Percentiles rank a stretch among this genome's conserved stretches.
Conservation (phyloP, 2,888 invertebrate genomes). For the Sarcophaga subvicina region DNA sequence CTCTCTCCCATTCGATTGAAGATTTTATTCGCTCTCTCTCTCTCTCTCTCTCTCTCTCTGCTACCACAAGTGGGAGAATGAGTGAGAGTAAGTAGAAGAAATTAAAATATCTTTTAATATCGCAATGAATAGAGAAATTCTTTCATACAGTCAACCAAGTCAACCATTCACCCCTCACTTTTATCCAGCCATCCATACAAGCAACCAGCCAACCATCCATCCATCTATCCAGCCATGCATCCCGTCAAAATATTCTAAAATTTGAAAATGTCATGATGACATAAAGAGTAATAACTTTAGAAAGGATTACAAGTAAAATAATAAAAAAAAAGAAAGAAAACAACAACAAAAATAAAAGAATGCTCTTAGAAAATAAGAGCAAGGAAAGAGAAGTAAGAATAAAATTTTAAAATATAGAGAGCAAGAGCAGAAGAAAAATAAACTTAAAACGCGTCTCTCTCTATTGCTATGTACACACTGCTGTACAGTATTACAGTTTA, state of each 20-base stretch:
- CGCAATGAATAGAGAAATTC: neutral
- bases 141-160: neutral
- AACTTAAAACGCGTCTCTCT: neutral
- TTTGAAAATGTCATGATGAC: slow-evolving; percentile 59
- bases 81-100: neutral
- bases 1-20: too few relatives aligned
- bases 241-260: slow-evolving; percentile 13
- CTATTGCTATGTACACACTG: too few relatives aligned
- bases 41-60: too few relatives aligned
- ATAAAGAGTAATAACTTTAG: slow-evolving; percentile 47
- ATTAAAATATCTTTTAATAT: neutral
- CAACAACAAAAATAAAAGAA: neutral
- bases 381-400: neutral
- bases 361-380: neutral
- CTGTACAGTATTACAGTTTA: too few relatives aligned
- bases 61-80: too few relatives aligned
- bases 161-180: too few relatives aligned
- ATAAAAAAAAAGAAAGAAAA: neutral
- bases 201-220: too few relatives aligned
- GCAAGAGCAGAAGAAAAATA: neutral
- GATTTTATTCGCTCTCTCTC: too few relatives aligned
- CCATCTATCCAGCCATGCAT: neutral
- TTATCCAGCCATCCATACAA: too few relatives aligned
- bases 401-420: neutral
- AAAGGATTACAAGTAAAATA: slow-evolving; percentile 57